Evolutionary conservation across 2,888 invertebrate species (phyloP).

Genomic region (Rhingia campestris): DNA sequence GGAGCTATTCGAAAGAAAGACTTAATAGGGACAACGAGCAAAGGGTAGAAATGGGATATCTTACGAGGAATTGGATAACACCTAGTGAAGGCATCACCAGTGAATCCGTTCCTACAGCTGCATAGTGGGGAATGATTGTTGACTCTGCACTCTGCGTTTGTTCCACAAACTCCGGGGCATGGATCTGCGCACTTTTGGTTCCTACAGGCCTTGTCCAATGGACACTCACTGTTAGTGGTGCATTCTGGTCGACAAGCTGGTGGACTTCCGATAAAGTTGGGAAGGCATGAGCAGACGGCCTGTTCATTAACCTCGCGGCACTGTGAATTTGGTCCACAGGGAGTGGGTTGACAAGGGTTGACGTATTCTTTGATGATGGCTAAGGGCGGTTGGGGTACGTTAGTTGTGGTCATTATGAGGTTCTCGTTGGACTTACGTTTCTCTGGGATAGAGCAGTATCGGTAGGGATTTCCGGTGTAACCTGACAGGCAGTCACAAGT

Average conservation of each 20-base stretch:
- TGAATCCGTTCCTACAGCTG: conserved; percentile 87
- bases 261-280: conserved; percentile 86
- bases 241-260: conserved; percentile 88
- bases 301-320: conserved; percentile 85
- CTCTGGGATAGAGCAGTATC: conserved; percentile 84
- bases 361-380: conserved; percentile 80
- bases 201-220: conserved; percentile 85
- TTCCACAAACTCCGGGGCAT: conserved; percentile 85
- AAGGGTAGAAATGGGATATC: conserved; percentile 44
- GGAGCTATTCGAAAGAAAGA: conserved; percentile 71
- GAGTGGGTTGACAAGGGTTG: conserved; percentile 86
- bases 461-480: conserved; percentile 91
- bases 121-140: conserved; percentile 91
- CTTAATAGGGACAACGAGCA: background rate
- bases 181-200: conserved; percentile 87
- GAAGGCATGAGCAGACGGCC: conserved; percentile 86
- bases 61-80: conserved; percentile 84
- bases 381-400: conserved; percentile 49
- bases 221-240: conserved; percentile 86
- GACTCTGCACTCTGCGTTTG: conserved; percentile 88
- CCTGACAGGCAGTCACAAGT: conserved; percentile 87
- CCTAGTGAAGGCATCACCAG: conserved; percentile 89
- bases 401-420: background rate
- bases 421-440: conserved; percentile 84
- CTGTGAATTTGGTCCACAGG: conserved; percentile 87